Conservation (phyloP, 2,113 vertebrate species). For the Cathartes aura region DNA sequence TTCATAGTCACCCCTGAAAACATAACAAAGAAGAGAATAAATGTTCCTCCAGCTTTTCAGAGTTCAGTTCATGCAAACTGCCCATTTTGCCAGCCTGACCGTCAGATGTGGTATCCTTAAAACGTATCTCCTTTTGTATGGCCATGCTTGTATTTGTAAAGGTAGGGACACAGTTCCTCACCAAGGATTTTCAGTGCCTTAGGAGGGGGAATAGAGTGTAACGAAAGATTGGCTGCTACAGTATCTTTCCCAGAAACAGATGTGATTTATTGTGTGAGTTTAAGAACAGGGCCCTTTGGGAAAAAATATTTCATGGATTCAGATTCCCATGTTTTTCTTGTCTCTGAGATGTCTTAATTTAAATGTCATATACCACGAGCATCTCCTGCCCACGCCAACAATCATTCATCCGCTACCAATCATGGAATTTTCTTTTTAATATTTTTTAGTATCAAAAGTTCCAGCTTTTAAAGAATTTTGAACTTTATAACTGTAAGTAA, state of each 20-base stretch:
- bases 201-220: neutral
- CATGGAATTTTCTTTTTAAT: neutral
- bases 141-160: neutral
- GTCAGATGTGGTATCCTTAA: neutral
- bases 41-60: neutral
- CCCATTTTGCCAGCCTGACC: neutral
- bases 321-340: neutral
- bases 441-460: neutral
- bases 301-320: neutral
- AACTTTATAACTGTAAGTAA: neutral
- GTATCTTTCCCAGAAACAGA: neutral
- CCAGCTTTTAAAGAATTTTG: neutral
- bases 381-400: neutral
- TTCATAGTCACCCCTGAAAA: neutral
- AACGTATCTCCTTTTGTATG: neutral
- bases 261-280: neutral
- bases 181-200: neutral
- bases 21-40: neutral
- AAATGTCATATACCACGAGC: neutral
- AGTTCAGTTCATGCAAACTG: too few species aligned
- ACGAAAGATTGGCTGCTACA: neutral
- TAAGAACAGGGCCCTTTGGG: neutral
- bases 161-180: neutral
- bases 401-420: neutral
- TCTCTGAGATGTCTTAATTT: neutral